Evolutionary conservation across 1,140 invertebrate genomes (phyloP), one percentile per base, ranked within the genome.

Genomic region (Aphelenchoides avenae): DNA sequence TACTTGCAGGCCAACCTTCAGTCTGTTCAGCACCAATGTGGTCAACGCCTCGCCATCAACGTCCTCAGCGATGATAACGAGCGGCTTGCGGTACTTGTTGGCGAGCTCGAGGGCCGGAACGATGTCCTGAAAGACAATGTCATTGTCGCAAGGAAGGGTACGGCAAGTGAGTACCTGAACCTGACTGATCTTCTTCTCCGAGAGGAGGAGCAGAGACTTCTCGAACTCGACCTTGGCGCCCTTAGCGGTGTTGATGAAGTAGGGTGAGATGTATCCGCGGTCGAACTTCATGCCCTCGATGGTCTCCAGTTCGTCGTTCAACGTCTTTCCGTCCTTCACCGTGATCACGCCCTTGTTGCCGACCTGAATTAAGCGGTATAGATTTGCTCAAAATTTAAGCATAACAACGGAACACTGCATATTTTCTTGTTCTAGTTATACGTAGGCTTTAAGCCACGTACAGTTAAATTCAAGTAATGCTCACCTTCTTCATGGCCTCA

Each of bases 221-320:
- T 66, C 66, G 2, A 69, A 30, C 51, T 70, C 66, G 9, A 7
- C 52, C 5, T 4, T 46, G 61, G 36, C 54, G 5, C 13, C 31
- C 6, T 64, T 6, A 5, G n/a, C 13, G 24, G 66, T 63, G 24
- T 20, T 66, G 5, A 70, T 33, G 52, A 66, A 66, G 27, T 66
- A 66, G 5, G 68, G 67, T 11, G 67, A 71, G 2, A 67, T 26
- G 42, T 71, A 67, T 24, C 64, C 64, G 20, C 68, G 63, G 40
- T 67, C 64, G 46, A 67, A 71, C 44, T 70, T 41, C 64, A 67
- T 67, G 46, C 64, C 64, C 31, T 67, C 67, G 30, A 71, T 49
- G 27, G 67, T 20, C 3, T 66, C 40, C 1, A 68, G 51, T 30
- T 68, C 55, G 31, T 11, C 67, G 1, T 69, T 65, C 5, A 70